These are phyloP conservation scores for Drosophila leonis DNA, from an alignment of 2,888 invertebrate genomes.

Conservation along the genomic window DNA sequence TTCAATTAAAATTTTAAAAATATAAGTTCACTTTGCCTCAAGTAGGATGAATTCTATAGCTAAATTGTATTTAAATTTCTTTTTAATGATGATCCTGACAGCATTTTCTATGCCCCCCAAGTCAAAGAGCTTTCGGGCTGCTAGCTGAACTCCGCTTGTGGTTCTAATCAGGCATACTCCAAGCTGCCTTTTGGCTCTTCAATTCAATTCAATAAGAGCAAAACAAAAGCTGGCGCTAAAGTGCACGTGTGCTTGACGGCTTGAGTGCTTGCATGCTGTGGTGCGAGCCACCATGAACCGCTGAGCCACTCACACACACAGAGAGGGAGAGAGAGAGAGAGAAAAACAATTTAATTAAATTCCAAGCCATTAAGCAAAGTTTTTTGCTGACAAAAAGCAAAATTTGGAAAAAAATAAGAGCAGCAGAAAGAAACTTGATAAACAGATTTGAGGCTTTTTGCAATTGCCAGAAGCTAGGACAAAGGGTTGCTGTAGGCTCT, in stretches of 20 bases:
- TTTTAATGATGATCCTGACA: not conserved
- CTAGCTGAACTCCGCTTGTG: not conserved
- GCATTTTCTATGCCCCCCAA: not conserved
- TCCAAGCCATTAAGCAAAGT: slow-evolving; percentile 65
- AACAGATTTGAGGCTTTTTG: slow-evolving; percentile 48
- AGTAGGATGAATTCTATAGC: not conserved
- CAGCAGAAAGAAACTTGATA: slow-evolving; percentile 40
- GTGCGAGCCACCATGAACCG: slow-evolving; percentile 10
- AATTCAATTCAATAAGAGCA: not conserved
- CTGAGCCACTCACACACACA: slow-evolving; percentile 16
- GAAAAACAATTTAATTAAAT: slow-evolving; percentile 68
- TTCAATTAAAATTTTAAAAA: no score
- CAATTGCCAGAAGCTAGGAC: not conserved
- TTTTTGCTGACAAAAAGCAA: slow-evolving; percentile 54
- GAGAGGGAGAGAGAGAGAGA: not conserved
- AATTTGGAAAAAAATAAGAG: not conserved
- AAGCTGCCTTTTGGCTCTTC: not conserved
- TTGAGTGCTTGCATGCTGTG: slow-evolving; percentile 12
- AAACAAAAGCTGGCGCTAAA: slow-evolving; percentile 25
- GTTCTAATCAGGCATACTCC: not conserved
- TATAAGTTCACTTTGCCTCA: no score
- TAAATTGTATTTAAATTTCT: not conserved
- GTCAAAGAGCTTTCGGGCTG: not conserved
- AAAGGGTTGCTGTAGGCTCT: slow-evolving; percentile 6
- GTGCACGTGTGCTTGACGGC: slow-evolving; percentile 25